Evolutionary conservation across 2,797 vertebrate species (phyloP).

Genomic region (Dallia pectoralis): DNA sequence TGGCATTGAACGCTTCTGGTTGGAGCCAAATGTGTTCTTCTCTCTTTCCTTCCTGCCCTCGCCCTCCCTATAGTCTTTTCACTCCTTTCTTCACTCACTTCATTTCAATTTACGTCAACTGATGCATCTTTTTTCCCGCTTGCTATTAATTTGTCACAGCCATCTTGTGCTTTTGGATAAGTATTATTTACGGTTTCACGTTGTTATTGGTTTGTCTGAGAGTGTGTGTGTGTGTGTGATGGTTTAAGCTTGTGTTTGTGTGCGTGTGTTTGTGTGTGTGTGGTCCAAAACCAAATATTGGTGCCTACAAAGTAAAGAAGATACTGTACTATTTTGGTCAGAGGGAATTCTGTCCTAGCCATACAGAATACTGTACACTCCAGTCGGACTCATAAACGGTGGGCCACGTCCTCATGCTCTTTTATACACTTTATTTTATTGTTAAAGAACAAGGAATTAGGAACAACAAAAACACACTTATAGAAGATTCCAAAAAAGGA

Average conservation of each 20-base stretch:
- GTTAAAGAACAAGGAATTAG: not conserved
- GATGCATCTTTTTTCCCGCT: constrained; percentile 13
- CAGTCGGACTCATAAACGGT: constrained; percentile 1
- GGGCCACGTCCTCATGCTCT: not conserved
- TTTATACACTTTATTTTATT: constrained; percentile 4
- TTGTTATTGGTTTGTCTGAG: constrained; percentile 21
- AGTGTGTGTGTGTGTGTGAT: constrained; percentile 5
- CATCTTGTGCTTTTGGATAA: constrained; percentile 82
- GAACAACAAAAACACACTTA: not conserved
- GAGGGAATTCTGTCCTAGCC: not conserved
- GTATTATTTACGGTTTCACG: constrained; percentile 59
- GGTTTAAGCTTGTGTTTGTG: not conserved
- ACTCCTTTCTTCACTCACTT: constrained; percentile 1
- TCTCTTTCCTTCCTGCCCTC: constrained; percentile 5
- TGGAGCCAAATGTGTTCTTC: constrained; percentile 61
- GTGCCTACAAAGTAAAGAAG: constrained; percentile 12
- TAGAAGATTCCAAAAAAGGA: not conserved
- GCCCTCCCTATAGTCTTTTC: not conserved
- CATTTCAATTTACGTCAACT: not conserved
- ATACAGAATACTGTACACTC: constrained; percentile 3
- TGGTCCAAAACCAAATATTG: constrained; percentile 11
- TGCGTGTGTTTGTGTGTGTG: constrained; percentile 1
- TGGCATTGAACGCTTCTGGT: not conserved
- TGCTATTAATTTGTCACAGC: constrained; percentile 78
- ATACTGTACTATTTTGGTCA: constrained; percentile 8